phyloP scores from a whole-genome alignment of 2,113 vertebrate genomes.

The Alosa alosa region DNA sequence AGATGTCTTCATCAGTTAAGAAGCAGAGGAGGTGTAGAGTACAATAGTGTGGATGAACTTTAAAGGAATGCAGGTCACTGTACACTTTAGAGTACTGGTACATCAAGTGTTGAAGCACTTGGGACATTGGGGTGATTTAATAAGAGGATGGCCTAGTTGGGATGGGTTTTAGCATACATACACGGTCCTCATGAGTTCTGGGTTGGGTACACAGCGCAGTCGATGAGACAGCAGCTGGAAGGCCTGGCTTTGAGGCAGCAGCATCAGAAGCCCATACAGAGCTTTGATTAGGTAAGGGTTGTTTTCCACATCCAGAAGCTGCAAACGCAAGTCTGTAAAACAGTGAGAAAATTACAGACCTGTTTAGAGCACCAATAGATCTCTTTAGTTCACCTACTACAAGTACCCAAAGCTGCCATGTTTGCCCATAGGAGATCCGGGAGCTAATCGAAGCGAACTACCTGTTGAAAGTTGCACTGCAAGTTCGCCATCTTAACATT shows the following conservation, averaged over 20 bases:
- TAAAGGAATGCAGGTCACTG: background rate
- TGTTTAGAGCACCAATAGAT: too few species aligned
- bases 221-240: slow-evolving; percentile 95
- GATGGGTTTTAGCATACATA: slow-evolving; percentile 23
- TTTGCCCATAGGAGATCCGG: too few species aligned
- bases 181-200: slow-evolving; percentile 87
- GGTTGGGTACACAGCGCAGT: slow-evolving; percentile 92
- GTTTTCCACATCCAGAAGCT: slow-evolving; percentile 93
- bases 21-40: too few species aligned
- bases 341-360: background rate
- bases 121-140: background rate
- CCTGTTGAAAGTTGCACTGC: too few species aligned
- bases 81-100: background rate
- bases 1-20: too few species aligned
- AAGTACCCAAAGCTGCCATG: too few species aligned
- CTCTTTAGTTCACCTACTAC: too few species aligned
- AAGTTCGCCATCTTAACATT: too few species aligned
- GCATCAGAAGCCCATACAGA: slow-evolving; percentile 94
- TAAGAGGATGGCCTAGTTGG: background rate
- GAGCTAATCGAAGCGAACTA: too few species aligned
- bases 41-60: background rate
- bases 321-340: slow-evolving; percentile 83
- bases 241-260: slow-evolving; percentile 94
- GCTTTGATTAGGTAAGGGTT: slow-evolving; percentile 97
- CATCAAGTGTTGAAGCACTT: background rate